Conservation (phyloP, 2,888 invertebrate species). For the Clitarchus hookeri region DNA sequence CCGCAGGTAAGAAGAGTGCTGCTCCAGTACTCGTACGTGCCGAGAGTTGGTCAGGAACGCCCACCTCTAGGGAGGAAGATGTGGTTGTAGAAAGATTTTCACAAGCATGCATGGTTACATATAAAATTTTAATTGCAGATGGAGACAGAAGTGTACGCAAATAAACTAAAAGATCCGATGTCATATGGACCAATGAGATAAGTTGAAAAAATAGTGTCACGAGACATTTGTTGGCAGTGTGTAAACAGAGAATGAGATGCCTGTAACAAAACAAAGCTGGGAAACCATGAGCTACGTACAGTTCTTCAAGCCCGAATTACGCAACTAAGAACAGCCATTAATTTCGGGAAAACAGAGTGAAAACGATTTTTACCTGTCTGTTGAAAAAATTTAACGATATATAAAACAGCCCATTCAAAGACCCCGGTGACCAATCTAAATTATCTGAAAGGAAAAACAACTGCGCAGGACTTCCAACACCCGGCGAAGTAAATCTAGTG, state of each 20-base stretch:
- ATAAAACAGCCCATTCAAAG: no score
- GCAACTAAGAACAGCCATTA: no score
- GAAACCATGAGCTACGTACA: no score
- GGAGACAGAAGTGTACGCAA: constrained; percentile 5
- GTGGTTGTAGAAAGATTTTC: constrained; percentile 20
- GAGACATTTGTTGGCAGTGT: constrained; percentile 18
- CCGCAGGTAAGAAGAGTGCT: neutral
- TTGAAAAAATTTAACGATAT: no score
- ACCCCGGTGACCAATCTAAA: no score
- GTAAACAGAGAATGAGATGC: neutral
- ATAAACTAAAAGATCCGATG: neutral
- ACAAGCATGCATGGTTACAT: neutral
- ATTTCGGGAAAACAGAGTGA: no score
- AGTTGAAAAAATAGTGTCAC: constrained; percentile 16
- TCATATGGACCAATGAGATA: neutral
- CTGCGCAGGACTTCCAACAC: no score
- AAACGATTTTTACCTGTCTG: no score
- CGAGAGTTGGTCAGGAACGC: neutral
- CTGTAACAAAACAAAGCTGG: no score
- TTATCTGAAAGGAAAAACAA: no score
- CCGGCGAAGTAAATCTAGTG: no score
- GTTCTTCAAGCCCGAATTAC: no score
- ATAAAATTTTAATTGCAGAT: neutral
- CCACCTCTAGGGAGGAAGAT: constrained; percentile 26
- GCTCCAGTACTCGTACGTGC: neutral